These are phyloP conservation scores for Osedax frankpressi DNA, from an alignment of 2,888 invertebrate genomes.

Conservation along the genomic window DNA sequence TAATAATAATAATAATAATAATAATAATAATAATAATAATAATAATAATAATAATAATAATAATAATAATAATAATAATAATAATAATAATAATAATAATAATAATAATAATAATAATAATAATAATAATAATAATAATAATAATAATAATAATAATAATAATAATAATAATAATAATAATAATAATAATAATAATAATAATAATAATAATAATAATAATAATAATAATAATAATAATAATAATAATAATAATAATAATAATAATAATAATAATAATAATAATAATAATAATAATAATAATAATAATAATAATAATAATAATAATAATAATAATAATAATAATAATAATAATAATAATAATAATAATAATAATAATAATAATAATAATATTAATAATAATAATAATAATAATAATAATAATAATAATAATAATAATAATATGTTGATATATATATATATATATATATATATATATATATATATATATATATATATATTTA, in stretches of 20 bases:
- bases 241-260: slow-evolving; percentile 2
- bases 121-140: slow-evolving; percentile 2
- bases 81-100: neutral
- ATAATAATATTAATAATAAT: slow-evolving; percentile 5
- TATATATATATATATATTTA: neutral
- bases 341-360: slow-evolving; percentile 11
- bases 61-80: neutral
- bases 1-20: slow-evolving; percentile 1
- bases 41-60: neutral
- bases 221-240: slow-evolving; percentile 4
- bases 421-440: slow-evolving; percentile 4
- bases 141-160: neutral
- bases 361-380: slow-evolving; percentile 8
- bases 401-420: slow-evolving; percentile 5
- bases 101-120: neutral
- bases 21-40: neutral
- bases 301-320: neutral
- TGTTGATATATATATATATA: neutral
- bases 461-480: neutral
- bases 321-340: slow-evolving; percentile 9
- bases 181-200: slow-evolving; percentile 9
- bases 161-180: slow-evolving; percentile 5
- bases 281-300: slow-evolving; percentile 7
- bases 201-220: slow-evolving; percentile 7
- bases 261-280: slow-evolving; percentile 8